phyloP scores from a whole-genome alignment of 2,797 vertebrate species.

The Ptychadena robeensis region DNA sequence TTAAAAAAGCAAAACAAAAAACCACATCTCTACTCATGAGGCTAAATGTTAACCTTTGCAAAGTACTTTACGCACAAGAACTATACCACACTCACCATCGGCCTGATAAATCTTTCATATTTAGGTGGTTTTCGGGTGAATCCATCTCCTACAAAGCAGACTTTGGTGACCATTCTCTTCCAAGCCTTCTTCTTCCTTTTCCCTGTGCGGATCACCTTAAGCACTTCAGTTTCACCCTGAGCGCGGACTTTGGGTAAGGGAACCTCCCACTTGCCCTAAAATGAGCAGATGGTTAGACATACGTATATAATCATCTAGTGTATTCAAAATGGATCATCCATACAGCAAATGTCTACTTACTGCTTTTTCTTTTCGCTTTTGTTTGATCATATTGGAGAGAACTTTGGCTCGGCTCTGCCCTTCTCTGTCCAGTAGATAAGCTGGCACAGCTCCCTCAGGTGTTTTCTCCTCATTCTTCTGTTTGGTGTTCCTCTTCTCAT shows the following conservation, averaged over 20 bases:
- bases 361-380: constrained; percentile 97
- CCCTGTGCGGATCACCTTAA: constrained; percentile 94
- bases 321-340: background rate
- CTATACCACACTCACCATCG: constrained; percentile 84
- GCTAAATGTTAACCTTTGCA: too few species aligned
- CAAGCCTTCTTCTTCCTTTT: constrained; percentile 98
- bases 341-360: constrained; percentile 77
- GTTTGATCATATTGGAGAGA: constrained; percentile 99
- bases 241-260: constrained; percentile 96
- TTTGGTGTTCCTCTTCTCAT: constrained; percentile 94
- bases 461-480: constrained; percentile 96
- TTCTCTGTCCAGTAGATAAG: constrained; percentile 94
- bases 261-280: constrained; percentile 96
- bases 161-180: constrained; percentile 99
- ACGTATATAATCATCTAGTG: too few species aligned
- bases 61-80: background rate
- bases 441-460: constrained; percentile 93
- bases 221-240: constrained; percentile 96
- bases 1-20: too few species aligned
- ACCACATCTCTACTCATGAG: too few species aligned
- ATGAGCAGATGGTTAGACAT: background rate
- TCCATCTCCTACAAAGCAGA: constrained; percentile 95
- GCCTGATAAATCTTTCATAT: constrained; percentile 96
- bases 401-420: constrained; percentile 92
- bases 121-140: constrained; percentile 98